A percentile compares a stretch with the other conserved stretches of the same genome.
Conservation (phyloP, 2,113 vertebrate species). For the Alosa alosa region DNA sequence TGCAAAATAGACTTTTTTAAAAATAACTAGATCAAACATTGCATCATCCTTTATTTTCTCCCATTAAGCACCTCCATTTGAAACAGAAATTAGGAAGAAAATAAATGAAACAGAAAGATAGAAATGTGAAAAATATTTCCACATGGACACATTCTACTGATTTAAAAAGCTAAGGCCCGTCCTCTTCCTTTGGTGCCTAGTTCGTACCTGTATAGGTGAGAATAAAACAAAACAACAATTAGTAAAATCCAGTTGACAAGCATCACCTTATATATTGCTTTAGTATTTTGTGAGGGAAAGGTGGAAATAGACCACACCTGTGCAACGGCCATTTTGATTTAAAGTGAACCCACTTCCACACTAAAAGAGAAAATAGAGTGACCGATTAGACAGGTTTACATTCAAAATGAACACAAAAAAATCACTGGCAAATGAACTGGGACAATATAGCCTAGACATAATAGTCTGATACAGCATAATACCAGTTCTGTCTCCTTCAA, state of each 20-base stretch:
- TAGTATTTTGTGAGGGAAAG: neutral
- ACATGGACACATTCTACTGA: neutral
- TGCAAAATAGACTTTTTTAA: neutral
- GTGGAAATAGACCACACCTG: constrained; percentile 67
- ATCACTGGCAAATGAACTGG: neutral
- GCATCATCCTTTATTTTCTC: neutral
- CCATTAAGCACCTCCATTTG: neutral
- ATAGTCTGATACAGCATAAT: too few relatives aligned
- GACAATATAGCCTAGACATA: too few relatives aligned
- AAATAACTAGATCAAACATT: neutral
- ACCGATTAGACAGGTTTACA: neutral
- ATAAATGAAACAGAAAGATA: neutral
- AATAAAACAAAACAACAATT: neutral
- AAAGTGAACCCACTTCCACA: constrained; percentile 85
- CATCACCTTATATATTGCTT: neutral
- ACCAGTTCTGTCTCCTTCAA: neutral
- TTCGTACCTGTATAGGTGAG: neutral
- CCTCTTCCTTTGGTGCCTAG: neutral
- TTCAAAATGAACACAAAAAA: neutral
- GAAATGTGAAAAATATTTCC: constrained; percentile 11
- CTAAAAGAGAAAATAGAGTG: constrained; percentile 59
- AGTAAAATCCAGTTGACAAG: neutral
- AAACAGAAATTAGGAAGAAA: neutral
- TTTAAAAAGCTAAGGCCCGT: neutral
- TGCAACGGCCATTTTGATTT: constrained; percentile 77